Evolutionary conservation across 1,140 invertebrate species (phyloP).

Genomic region (Rhopalosiphum maidis): DNA sequence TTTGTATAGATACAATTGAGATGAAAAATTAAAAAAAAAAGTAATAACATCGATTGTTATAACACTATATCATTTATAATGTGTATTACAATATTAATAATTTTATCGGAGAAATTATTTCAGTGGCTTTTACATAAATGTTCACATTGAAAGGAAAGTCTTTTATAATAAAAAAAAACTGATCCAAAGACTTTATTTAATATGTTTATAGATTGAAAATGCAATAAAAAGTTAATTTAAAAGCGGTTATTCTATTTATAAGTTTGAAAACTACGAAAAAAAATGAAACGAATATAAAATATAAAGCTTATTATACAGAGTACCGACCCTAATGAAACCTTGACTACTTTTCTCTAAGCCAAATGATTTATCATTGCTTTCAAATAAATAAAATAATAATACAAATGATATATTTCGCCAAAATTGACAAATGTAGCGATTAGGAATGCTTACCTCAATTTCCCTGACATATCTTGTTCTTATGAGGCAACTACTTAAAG

Average conservation of each 20-base stretch:
- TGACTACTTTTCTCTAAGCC: background rate
- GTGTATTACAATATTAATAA: background rate
- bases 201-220: background rate
- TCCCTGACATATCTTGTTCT: background rate
- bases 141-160: background rate
- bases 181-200: background rate
- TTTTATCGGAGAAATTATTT: background rate
- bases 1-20: background rate
- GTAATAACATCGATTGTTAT: background rate
- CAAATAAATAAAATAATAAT: background rate
- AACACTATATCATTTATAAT: background rate
- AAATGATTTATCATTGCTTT: background rate
- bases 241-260: accelerated
- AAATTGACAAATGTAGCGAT: background rate
- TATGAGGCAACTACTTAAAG: background rate
- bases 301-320: background rate
- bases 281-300: background rate
- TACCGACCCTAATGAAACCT: background rate
- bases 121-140: background rate
- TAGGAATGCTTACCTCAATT: background rate
- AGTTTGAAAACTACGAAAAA: background rate
- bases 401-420: background rate
- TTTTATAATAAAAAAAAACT: background rate
- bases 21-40: no score
- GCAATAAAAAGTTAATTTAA: background rate